Conservation (phyloP, 2,797 vertebrate species). For the Enteromius anoplus region DNA sequence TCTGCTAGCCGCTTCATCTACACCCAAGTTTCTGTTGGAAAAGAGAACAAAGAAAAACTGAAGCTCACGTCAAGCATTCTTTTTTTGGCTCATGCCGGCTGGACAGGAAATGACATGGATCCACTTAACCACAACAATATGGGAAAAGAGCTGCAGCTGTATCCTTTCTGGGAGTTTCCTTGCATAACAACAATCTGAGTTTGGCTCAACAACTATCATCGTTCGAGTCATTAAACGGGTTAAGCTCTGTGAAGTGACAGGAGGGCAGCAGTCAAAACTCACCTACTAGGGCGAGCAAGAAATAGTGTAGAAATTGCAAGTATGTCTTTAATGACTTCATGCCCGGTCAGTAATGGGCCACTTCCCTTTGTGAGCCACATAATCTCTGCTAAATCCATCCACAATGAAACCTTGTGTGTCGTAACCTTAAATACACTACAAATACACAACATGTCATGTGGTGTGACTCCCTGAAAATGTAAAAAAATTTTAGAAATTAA, state of each 20-base stretch:
- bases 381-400: conserved; percentile 71
- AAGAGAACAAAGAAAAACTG: conserved; percentile 62
- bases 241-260: conserved; percentile 71
- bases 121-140: conserved; percentile 73
- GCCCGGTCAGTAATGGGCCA: conserved; percentile 65
- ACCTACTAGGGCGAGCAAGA: conserved; percentile 66
- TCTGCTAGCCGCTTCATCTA: conserved; percentile 57
- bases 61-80: conserved; percentile 57
- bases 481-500: neutral
- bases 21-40: conserved; percentile 71
- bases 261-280: conserved; percentile 62
- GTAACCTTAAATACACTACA: conserved; percentile 27
- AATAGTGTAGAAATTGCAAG: conserved; percentile 68
- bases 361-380: conserved; percentile 65
- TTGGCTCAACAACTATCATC: conserved; percentile 64
- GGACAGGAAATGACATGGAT: conserved; percentile 82
- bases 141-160: conserved; percentile 74
- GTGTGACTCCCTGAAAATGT: neutral
- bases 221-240: conserved; percentile 62
- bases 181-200: conserved; percentile 73
- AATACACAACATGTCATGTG: neutral
- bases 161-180: conserved; percentile 78
- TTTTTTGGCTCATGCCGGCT: conserved; percentile 63
- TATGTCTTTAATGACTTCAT: conserved; percentile 68
- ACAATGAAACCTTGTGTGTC: conserved; percentile 50